Conservation (phyloP, 2,797 vertebrate species). For the Chrysocyon brachyurus region DNA sequence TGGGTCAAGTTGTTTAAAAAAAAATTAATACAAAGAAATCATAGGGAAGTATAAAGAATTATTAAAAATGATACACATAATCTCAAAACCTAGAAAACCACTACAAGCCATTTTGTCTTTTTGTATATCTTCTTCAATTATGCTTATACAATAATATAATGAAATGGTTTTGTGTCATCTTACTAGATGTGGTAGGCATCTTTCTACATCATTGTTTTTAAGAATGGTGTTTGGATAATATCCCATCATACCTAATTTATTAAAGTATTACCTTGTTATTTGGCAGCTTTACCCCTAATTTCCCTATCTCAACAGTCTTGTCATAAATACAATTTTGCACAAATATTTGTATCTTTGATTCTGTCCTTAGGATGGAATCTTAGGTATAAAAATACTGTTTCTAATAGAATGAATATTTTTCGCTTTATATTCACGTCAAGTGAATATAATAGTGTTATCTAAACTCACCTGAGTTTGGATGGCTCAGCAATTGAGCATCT, state of each 20-base stretch:
- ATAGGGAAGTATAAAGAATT: neutral
- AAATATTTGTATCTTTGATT: neutral
- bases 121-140: neutral
- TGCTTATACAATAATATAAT: neutral
- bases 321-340: neutral
- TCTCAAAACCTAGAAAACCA: neutral
- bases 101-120: neutral
- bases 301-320: neutral
- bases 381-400: constrained; percentile 8
- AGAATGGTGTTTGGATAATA: neutral
- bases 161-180: neutral
- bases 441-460: neutral
- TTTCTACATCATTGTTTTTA: neutral
- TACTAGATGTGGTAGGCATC: neutral
- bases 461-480: neutral
- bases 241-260: neutral
- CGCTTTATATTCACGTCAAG: neutral
- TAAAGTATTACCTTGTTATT: neutral
- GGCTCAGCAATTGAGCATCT: too few species aligned
- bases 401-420: neutral
- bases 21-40: neutral
- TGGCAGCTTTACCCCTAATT: neutral
- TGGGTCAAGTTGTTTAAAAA: neutral
- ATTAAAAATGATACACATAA: neutral
- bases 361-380: neutral